phyloP scores from a whole-genome alignment of 2,888 invertebrate genomes.

The Idaea straminata region DNA sequence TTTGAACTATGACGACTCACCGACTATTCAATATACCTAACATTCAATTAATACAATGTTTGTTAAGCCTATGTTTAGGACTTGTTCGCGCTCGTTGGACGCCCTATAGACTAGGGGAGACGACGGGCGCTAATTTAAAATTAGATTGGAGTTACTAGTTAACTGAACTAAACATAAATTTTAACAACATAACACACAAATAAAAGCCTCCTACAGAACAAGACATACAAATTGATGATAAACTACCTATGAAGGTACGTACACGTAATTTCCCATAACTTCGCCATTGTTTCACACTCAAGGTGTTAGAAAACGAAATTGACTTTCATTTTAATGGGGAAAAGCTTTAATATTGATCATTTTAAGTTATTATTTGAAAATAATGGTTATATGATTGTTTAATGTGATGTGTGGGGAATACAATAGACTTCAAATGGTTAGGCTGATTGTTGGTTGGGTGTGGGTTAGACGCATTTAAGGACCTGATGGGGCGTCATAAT shows the following conservation, averaged over 20 bases:
- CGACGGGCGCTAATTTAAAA: no score
- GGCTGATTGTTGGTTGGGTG: background rate
- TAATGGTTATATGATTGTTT: background rate
- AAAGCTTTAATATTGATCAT: conserved; percentile 9
- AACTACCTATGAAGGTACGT: conserved; percentile 8
- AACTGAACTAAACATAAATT: background rate
- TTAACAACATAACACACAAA: background rate
- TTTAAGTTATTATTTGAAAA: background rate
- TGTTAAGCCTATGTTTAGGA: no score
- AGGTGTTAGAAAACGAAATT: conserved; percentile 19
- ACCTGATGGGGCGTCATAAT: no score
- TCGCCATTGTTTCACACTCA: conserved; percentile 22
- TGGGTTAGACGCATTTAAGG: no score
- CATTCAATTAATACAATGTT: no score
- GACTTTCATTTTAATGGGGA: conserved; percentile 27
- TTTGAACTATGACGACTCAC: no score
- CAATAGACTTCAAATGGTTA: background rate
- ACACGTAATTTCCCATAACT: conserved; percentile 19
- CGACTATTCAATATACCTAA: no score
- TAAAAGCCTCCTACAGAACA: background rate
- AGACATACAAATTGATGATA: conserved; percentile 11
- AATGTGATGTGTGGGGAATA: background rate
- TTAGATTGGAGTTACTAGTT: no score
- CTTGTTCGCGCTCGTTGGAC: no score
- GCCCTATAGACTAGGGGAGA: no score